Conservation (phyloP, 64 coral and sea anemone genomes). For the Cladopsammia gracilis region DNA sequence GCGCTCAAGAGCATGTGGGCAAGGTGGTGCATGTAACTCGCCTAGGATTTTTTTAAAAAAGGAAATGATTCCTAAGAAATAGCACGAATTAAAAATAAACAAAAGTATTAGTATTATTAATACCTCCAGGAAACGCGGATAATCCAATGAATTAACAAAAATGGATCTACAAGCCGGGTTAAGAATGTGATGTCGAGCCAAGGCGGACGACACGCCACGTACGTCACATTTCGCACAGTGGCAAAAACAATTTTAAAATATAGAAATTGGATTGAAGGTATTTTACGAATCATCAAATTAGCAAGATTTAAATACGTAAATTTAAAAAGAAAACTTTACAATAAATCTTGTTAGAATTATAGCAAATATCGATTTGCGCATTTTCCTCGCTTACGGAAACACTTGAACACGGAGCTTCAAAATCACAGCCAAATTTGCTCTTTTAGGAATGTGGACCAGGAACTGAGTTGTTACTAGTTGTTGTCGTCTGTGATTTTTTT, state of each 20-base stretch:
- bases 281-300: neutral
- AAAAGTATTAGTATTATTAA: neutral
- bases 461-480: too few species aligned
- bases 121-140: conserved; percentile 43
- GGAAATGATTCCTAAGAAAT: neutral
- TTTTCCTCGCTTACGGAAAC: too few species aligned
- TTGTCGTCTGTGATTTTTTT: too few species aligned
- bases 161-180: neutral
- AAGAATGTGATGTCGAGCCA: neutral
- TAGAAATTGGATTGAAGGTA: neutral
- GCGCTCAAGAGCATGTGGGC: neutral
- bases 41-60: neutral
- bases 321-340: too few species aligned
- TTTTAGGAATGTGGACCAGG: too few species aligned
- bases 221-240: neutral
- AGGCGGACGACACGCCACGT: conserved; percentile 29
- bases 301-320: neutral
- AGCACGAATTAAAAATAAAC: neutral
- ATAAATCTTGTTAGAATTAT: too few species aligned
- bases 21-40: neutral
- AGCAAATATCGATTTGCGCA: too few species aligned
- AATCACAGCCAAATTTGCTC: too few species aligned
- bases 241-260: neutral
- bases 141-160: conserved; percentile 8
- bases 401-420: too few species aligned